Base-by-base conservation (phyloP, 2,888 invertebrate species). In the Microchrysa polita region DNA sequence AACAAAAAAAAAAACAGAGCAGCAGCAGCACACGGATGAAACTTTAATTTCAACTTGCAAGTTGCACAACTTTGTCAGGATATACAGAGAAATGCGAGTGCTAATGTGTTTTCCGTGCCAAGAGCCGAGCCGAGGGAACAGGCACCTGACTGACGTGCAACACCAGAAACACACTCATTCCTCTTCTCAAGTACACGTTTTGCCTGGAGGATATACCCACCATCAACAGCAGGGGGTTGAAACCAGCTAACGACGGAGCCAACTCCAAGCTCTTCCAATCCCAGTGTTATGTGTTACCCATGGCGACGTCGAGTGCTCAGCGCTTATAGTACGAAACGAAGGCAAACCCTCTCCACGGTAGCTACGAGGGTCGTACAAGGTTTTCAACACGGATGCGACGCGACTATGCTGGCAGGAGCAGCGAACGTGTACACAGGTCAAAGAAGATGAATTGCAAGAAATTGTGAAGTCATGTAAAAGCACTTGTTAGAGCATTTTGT, bases 381-480 rank as follows among this genome's bases (percentile, higher is more conserved):
- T 34, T 34, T 34, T 34, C 7, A 34, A 34, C 27, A 34, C 27
- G 27, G n/a, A 34, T 34, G 7, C 27, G 27, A 34, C 27, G 27
- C 27, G 2, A 34, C 27, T 48, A 12, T 48, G 42, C 42, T 42
- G 7, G 42, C 12, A 42, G 7, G 42, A 12, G 42, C 7, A 42
- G n/a, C n/a, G n/a, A n/a, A 34, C 27, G 27, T 48, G 48, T 48
- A 10, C 48, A 48, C 42, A 42, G 48, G 48, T 48, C 48, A 48
- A 12, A 12, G 48, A 59, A 59, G 59, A 22, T 23, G 23, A 23
- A 59, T 42, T 18, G 44, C 65, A 20, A 44, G 44, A 10, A 44
- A 65, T 65, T 65, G 44, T 65, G 48, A 65, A 65, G 65, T 44
- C 44, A 65, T 65, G 65, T 65, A 65, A 65, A 48, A 44, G 18